Base-by-base conservation (phyloP, 1,140 invertebrate genomes). In the Oncopodura yosiiana region DNA sequence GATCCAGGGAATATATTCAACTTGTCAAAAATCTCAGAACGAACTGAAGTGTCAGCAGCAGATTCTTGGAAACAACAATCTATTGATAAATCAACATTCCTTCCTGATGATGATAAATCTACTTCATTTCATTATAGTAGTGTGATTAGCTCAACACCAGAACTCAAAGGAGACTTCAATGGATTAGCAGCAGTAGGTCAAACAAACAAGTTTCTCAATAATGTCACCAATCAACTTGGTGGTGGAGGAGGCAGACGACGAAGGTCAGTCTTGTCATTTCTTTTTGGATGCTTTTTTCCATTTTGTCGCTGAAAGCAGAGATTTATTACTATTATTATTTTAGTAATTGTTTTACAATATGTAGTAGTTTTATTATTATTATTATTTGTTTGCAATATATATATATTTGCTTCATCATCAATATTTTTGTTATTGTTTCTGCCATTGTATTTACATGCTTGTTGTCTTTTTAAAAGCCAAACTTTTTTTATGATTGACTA, bases 201-300 rank as follows among this genome's bases (percentile, higher is more conserved):
- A n/a, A n/a, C n/a, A n/a, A n/a, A n/a, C n/a, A n/a, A n/a, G n/a
- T n/a, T n/a, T n/a, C n/a, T n/a, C n/a, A n/a, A n/a, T n/a, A n/a
- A n/a, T n/a, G n/a, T n/a, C n/a, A n/a, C n/a, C n/a, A n/a, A n/a
- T n/a, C n/a, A n/a, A n/a, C n/a, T n/a, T n/a, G n/a, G n/a, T 24
- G 42, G 26, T 44, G 27, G 16, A 26, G 42, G 9, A 18, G 32
- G 14, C 3, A 18, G 19, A 19, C 43, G 51, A 41, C 38, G 30
- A 50, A 63, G 62, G 62, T 63, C 62, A 63, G 62, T 60, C 14
- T 49, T 63, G n/a, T 38, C 48, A 11, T 36, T 46, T 23, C 29
- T 60, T 11, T 53, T 63, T 43, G 48, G 58, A 2, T 63, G 62
- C 21, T 29, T 60, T 21, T 63, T 63, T 26, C 62, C 62, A 12